These are phyloP conservation scores for Lymantria dispar DNA, from an alignment of 2,888 invertebrate genomes.

Conservation along the genomic window DNA sequence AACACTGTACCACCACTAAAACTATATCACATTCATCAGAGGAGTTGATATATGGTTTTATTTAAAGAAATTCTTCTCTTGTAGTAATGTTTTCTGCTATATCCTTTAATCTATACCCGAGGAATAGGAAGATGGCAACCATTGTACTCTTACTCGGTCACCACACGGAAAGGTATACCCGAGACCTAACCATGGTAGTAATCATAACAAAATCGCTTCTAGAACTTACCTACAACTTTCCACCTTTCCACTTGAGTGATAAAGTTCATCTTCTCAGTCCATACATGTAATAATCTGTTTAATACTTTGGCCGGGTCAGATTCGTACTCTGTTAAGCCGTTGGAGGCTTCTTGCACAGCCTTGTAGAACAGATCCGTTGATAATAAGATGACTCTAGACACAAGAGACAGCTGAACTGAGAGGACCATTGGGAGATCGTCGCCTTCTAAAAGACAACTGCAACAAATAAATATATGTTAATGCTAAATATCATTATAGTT, in stretches of 20 bases:
- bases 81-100: too few species aligned
- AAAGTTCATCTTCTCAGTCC: constrained; percentile 90
- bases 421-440: constrained; percentile 89
- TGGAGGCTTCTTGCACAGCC: constrained; percentile 73
- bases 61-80: too few species aligned
- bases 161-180: too few species aligned
- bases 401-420: constrained; percentile 89
- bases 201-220: background rate
- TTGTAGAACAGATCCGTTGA: constrained; percentile 86
- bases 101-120: too few species aligned
- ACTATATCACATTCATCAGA: too few species aligned
- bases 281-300: constrained; percentile 87
- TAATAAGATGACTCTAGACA: constrained; percentile 89
- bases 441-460: constrained; percentile 85
- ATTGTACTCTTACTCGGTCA: too few species aligned
- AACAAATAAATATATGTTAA: constrained; percentile 7
- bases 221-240: constrained; percentile 88
- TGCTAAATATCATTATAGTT: too few species aligned
- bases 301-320: constrained; percentile 85
- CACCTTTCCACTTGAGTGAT: constrained; percentile 90
- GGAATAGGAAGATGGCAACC: too few species aligned
- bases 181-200: background rate
- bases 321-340: constrained; percentile 62
- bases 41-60: too few species aligned
- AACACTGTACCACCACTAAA: too few species aligned